Evolutionary conservation across 2,113 vertebrate genomes (phyloP).

Genomic region (Dendropsophus ebraccatus): DNA sequence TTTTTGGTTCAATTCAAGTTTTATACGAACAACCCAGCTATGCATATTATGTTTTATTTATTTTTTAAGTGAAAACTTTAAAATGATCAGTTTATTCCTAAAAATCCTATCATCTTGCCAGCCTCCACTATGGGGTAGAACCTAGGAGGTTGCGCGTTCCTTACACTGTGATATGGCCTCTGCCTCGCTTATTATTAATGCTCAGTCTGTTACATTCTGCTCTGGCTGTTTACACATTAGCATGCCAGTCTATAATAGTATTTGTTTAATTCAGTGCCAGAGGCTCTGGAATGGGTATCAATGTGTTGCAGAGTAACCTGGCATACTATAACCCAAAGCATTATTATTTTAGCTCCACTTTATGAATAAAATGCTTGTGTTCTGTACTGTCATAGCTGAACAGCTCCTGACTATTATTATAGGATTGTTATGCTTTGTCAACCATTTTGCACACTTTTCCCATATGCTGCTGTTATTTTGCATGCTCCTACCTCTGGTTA

Average conservation of each 20-base stretch:
- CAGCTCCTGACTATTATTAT: slow-evolving; percentile 73
- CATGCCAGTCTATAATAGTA: slow-evolving; percentile 44
- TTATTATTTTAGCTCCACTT: slow-evolving; percentile 36
- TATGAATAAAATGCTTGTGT: slow-evolving; percentile 18
- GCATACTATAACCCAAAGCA: slow-evolving; percentile 10
- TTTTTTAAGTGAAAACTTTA: too few relatives aligned
- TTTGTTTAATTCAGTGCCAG: slow-evolving; percentile 52
- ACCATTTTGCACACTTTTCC: slow-evolving; percentile 78
- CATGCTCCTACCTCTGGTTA: slow-evolving; percentile 55
- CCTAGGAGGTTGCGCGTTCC: neutral
- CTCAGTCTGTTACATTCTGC: slow-evolving; percentile 19
- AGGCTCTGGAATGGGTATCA: slow-evolving; percentile 33
- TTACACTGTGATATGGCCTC: slow-evolving; percentile 5
- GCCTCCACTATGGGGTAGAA: too few relatives aligned
- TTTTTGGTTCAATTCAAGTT: too few relatives aligned
- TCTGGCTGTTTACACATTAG: slow-evolving; percentile 50
- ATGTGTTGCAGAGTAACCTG: slow-evolving; percentile 28
- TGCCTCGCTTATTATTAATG: slow-evolving; percentile 16
- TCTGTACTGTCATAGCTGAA: slow-evolving; percentile 43
- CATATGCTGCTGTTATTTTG: slow-evolving; percentile 78
- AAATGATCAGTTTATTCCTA: too few relatives aligned
- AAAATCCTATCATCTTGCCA: too few relatives aligned
- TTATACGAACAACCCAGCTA: too few relatives aligned
- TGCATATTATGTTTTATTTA: too few relatives aligned
- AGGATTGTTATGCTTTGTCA: slow-evolving; percentile 73